Conservation (phyloP, 2,797 vertebrate genomes). For the Paramormyrops hopkinsi region DNA sequence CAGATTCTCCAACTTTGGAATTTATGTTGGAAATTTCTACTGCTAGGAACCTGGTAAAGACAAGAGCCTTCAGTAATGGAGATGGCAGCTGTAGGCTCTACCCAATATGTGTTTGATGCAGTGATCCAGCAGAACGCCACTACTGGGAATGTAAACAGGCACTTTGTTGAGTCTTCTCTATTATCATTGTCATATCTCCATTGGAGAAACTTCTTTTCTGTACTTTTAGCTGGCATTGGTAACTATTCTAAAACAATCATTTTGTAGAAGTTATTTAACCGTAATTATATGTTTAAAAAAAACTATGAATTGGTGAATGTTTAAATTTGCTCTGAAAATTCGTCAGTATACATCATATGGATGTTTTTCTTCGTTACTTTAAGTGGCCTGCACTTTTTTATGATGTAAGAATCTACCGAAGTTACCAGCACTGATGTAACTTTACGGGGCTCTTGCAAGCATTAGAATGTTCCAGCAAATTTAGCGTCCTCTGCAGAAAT, state of each 20-base stretch:
- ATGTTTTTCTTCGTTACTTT: neutral
- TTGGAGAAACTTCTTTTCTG: neutral
- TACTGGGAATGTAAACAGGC: neutral
- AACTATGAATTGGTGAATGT: neutral
- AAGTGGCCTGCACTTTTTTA: neutral
- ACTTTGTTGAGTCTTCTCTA: neutral
- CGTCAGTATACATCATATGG: neutral
- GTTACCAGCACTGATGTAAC: slow-evolving; percentile 17
- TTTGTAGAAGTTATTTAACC: neutral
- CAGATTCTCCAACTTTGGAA: neutral
- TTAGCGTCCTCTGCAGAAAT: neutral
- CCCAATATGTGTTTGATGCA: neutral
- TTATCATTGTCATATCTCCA: neutral
- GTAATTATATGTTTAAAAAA: neutral
- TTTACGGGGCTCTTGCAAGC: neutral
- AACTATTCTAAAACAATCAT: neutral
- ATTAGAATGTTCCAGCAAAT: slow-evolving; percentile 4
- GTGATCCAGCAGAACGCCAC: neutral
- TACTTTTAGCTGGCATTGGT: neutral
- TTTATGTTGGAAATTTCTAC: neutral
- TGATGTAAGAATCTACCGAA: slow-evolving; percentile 23
- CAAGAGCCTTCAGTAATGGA: neutral
- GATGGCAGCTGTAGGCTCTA: neutral
- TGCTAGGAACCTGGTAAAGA: neutral
- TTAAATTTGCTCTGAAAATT: neutral